phyloP scores from a whole-genome alignment of 2,113 vertebrate species.

The Rhegmatorhina hoffmannsi region DNA sequence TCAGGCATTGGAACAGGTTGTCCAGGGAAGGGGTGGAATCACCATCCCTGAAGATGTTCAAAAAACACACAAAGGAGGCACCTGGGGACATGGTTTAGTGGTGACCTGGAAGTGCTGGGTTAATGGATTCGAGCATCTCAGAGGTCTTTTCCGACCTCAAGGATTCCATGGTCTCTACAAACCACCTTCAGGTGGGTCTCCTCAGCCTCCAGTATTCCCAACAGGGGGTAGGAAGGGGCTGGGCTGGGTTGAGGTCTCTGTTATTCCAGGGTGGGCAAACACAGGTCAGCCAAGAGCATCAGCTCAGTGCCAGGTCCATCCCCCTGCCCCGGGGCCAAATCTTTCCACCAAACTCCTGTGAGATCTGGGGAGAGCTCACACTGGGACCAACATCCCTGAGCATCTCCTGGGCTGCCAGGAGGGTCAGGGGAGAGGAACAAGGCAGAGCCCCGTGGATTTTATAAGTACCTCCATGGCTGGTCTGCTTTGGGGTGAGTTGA shows the following conservation, averaged over 20 bases:
- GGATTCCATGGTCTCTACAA: not conserved
- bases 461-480: accelerated
- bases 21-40: not conserved
- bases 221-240: not conserved
- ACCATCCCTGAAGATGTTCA: not conserved
- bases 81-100: not conserved
- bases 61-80: accelerated
- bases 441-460: accelerated
- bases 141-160: not conserved
- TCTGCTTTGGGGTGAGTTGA: not conserved
- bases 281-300: not conserved
- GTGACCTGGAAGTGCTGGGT: not conserved
- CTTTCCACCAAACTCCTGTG: not conserved
- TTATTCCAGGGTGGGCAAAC: not conserved
- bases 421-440: not conserved
- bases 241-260: not conserved
- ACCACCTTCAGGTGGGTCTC: accelerated
- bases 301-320: accelerated
- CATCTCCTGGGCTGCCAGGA: not conserved
- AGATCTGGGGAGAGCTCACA: not conserved
- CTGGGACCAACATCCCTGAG: accelerated
- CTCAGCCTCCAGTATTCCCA: not conserved
- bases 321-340: accelerated
- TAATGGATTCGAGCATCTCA: not conserved
- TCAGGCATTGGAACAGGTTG: not conserved